Percentiles rank a stretch among this genome's conserved stretches.
Conservation (phyloP, 2,888 invertebrate species). For the Aspidapion aeneum region DNA sequence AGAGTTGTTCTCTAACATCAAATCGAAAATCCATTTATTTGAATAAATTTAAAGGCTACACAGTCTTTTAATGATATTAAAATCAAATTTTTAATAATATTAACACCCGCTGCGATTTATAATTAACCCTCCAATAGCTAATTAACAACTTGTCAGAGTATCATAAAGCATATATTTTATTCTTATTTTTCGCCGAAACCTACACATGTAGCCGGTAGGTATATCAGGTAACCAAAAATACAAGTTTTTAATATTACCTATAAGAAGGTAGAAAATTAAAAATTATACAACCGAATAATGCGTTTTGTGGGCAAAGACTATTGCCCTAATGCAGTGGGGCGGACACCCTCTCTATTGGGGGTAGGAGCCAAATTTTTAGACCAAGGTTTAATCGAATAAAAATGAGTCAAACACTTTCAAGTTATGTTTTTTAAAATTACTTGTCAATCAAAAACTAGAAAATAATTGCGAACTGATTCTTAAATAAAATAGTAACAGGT, state of each 20-base stretch:
- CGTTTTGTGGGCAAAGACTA: not conserved
- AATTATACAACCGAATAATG: slow-evolving; percentile 3
- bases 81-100: not conserved
- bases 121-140: not conserved
- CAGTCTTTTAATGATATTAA: not conserved
- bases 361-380: not conserved
- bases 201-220: too few species aligned
- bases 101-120: not conserved
- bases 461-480: too few species aligned
- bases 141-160: not conserved
- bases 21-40: too few species aligned
- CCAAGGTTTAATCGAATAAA: too few species aligned
- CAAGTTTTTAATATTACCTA: not conserved
- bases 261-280: slow-evolving; percentile 1
- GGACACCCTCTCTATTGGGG: not conserved
- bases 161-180: not conserved
- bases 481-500: too few species aligned
- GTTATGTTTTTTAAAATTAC: too few species aligned
- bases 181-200: not conserved
- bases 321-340: not conserved
- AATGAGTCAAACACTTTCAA: too few species aligned
- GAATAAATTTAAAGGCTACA: too few species aligned
- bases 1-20: too few species aligned
- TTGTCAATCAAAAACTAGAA: too few species aligned
- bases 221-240: not conserved